These are phyloP conservation scores for Carcharodon carcharias DNA, from an alignment of 2,797 vertebrate genomes.

Conservation along the genomic window DNA sequence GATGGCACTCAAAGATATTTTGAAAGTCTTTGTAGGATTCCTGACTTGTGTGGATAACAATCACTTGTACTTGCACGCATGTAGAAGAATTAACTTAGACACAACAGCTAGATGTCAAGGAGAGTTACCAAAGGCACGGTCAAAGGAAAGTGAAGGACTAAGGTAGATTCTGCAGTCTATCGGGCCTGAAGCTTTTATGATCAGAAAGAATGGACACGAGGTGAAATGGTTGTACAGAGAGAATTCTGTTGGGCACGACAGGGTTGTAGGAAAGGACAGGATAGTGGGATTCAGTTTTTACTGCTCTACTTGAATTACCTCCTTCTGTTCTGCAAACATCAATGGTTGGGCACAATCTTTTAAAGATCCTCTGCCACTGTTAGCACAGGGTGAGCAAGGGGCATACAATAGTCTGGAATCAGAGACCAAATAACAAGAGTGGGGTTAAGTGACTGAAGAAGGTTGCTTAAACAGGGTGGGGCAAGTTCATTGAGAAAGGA, in stretches of 20 bases:
- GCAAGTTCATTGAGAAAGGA: not conserved
- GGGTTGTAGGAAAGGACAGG: not conserved
- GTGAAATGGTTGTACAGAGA: not conserved
- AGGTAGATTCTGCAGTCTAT: not conserved
- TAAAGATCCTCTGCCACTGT: not conserved
- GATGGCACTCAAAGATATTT: not conserved
- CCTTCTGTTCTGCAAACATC: not conserved
- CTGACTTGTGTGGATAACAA: not conserved
- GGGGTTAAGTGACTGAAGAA: not conserved
- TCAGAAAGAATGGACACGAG: not conserved
- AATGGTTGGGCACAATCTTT: not conserved
- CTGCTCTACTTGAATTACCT: not conserved
- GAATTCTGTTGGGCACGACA: not conserved
- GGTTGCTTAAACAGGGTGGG: not conserved
- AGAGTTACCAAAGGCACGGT: not conserved
- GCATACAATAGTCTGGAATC: not conserved
- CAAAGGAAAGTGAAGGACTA: not conserved
- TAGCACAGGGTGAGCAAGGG: not conserved
- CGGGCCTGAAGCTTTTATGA: not conserved
- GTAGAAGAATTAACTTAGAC: not conserved
- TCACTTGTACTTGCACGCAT: not conserved
- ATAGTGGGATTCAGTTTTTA: not conserved
- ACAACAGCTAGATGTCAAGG: not conserved
- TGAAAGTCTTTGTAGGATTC: not conserved
- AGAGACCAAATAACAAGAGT: not conserved